Conservation (phyloP, 2,113 vertebrate genomes). For the Rhabdomys dilectus region DNA sequence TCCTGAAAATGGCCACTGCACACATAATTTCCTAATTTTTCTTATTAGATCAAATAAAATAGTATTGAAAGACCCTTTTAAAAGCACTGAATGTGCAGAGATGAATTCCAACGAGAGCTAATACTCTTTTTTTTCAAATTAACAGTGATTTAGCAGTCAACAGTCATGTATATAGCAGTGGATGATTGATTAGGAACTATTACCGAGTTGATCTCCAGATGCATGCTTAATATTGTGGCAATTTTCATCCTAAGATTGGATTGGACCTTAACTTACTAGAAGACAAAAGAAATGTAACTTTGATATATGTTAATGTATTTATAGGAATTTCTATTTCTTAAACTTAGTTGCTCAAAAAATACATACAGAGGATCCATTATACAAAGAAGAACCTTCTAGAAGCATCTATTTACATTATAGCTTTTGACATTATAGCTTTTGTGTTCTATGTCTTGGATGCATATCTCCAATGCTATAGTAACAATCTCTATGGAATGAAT, state of each 20-base stretch:
- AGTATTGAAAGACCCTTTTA: not conserved
- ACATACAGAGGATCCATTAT: not conserved
- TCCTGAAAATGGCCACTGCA: not conserved
- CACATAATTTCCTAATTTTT: not conserved
- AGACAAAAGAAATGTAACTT: not conserved
- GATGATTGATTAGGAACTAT: not conserved
- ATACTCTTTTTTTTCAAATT: not conserved
- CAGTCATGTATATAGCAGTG: not conserved
- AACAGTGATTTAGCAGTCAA: not conserved
- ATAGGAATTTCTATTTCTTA: not conserved
- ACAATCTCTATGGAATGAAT: not conserved
- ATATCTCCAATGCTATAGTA: not conserved
- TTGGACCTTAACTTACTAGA: not conserved
- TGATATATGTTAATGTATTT: not conserved
- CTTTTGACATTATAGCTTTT: not conserved
- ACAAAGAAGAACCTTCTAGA: not conserved
- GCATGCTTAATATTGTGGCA: slow-evolving; percentile 30
- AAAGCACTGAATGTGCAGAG: not conserved
- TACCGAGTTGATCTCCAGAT: not conserved
- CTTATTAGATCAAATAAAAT: slow-evolving; percentile 28
- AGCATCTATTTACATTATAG: not conserved
- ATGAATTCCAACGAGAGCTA: not conserved
- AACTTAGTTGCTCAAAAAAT: not conserved
- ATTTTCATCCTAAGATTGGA: not conserved
- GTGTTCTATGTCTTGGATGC: not conserved